Percentiles rank a stretch among this genome's conserved stretches.
phyloP scores from a whole-genome alignment of 2,888 invertebrate genomes.

The Ennomos fuscantarius region DNA sequence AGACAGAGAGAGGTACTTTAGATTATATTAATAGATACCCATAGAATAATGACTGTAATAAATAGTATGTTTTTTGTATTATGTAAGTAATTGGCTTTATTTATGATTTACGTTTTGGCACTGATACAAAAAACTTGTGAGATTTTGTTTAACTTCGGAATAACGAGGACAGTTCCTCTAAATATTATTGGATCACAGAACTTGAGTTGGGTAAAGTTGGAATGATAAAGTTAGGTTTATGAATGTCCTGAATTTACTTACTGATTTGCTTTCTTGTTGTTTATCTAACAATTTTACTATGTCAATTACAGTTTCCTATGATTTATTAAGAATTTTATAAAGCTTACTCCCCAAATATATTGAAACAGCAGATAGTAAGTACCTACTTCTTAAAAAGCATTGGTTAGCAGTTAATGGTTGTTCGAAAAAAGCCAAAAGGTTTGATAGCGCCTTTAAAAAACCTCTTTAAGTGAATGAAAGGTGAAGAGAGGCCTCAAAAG shows the following conservation, averaged over 20 bases:
- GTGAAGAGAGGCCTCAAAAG: conserved; percentile 6
- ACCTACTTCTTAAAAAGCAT: neutral
- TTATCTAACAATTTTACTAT: conserved; percentile 8
- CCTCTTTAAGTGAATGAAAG: conserved; percentile 6
- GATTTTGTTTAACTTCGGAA: neutral
- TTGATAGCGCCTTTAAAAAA: conserved; percentile 1
- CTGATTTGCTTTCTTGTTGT: conserved; percentile 6
- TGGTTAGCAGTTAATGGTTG: neutral
- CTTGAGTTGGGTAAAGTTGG: neutral
- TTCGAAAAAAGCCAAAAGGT: conserved; percentile 10
- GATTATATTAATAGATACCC: no score
- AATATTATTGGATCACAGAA: conserved; percentile 12
- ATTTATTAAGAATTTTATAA: no score
- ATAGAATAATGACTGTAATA: no score
- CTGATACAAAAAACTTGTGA: no score
- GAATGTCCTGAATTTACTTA: conserved; percentile 1
- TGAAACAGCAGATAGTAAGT: neutral
- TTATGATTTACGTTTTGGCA: no score
- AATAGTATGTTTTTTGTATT: no score
- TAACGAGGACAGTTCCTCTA: conserved; percentile 3
- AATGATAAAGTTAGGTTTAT: conserved; percentile 10
- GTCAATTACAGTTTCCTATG: neutral
- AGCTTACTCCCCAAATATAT: neutral
- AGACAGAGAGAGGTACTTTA: no score
- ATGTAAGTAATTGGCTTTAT: no score